Conservation (phyloP, 2,797 vertebrate genomes). For the Coendou prehensilis region DNA sequence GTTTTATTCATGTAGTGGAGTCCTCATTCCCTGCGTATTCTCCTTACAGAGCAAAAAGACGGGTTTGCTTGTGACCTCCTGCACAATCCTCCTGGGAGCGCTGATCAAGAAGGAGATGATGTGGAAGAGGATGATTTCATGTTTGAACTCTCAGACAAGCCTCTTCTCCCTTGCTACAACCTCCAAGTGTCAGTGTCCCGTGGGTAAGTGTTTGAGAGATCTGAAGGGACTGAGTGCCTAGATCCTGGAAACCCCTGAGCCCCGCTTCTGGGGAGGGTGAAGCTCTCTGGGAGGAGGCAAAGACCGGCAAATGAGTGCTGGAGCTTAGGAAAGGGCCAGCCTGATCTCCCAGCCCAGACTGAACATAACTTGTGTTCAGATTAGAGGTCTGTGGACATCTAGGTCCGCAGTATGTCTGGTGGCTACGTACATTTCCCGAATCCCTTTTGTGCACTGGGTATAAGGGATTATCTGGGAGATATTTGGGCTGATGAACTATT, state of each 20-base stretch:
- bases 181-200: slow-evolving; percentile 96
- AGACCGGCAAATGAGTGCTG: neutral
- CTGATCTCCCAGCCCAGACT: neutral
- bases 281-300: slow-evolving; percentile 30
- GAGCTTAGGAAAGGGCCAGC: neutral
- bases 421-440: neutral
- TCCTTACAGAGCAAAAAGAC: slow-evolving; percentile 94
- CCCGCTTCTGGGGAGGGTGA: neutral
- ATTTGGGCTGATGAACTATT: slow-evolving; percentile 65
- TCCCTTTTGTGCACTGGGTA: neutral
- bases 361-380: neutral
- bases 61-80: slow-evolving; percentile 95
- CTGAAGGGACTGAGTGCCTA: neutral
- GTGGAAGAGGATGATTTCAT: slow-evolving; percentile 94
- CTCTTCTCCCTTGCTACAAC: slow-evolving; percentile 96
- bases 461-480: slow-evolving; percentile 66
- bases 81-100: slow-evolving; percentile 92
- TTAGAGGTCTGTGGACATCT: neutral
- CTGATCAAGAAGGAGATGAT: slow-evolving; percentile 92
- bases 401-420: neutral
- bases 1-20: neutral
- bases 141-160: slow-evolving; percentile 98
- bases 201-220: slow-evolving; percentile 92
- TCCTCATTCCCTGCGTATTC: slow-evolving; percentile 38
- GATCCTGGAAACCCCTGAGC: slow-evolving; percentile 53